Evolutionary conservation across 1,140 invertebrate genomes (phyloP).

Genomic region (Acromyrmex charruanus): DNA sequence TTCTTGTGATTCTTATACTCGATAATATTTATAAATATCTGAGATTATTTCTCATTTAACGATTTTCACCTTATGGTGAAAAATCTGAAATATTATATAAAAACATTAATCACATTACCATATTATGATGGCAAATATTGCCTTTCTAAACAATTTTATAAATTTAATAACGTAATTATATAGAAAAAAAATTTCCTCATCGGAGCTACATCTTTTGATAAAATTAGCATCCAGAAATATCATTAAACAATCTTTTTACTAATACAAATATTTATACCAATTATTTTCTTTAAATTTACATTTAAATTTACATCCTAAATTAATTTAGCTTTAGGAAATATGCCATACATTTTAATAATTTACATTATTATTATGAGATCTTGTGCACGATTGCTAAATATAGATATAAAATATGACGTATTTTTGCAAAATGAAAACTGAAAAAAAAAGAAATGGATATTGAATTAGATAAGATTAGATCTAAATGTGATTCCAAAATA

Average conservation of each 20-base stretch:
- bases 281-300: background rate
- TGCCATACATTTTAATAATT: slow-evolving; percentile 15
- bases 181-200: background rate
- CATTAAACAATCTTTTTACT: background rate
- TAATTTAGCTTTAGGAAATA: background rate
- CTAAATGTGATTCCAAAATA: background rate
- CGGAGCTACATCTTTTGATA: background rate
- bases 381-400: background rate
- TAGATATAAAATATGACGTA: background rate
- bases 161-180: background rate
- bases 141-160: background rate
- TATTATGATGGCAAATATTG: background rate
- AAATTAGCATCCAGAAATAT: background rate
- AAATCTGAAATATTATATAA: background rate
- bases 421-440: slow-evolving; percentile 7
- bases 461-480: background rate
- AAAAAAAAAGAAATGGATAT: background rate
- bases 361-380: background rate
- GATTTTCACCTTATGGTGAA: background rate
- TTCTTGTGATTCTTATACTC: background rate
- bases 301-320: background rate
- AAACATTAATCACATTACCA: background rate
- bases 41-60: background rate
- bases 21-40: background rate
- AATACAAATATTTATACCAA: background rate